These are phyloP conservation scores for Podarcis siculus DNA, from an alignment of 2,797 vertebrate species.

Conservation along the genomic window DNA sequence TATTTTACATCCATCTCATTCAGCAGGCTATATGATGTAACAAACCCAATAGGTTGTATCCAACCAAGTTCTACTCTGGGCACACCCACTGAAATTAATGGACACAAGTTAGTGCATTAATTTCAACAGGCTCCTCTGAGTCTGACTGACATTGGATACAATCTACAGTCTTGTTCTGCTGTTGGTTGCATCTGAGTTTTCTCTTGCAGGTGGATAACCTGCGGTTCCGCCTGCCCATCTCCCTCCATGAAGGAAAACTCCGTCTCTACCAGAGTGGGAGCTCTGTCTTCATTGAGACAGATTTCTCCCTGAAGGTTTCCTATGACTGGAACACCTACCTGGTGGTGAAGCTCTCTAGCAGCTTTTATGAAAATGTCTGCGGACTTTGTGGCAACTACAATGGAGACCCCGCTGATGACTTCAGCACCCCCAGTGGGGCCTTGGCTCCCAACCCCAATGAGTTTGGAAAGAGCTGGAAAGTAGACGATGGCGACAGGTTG, in stretches of 20 bases:
- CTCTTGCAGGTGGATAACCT: slow-evolving; percentile 78
- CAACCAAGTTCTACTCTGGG: no score
- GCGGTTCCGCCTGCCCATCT: slow-evolving; percentile 75
- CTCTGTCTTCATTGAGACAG: slow-evolving; percentile 68
- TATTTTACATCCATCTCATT: no score
- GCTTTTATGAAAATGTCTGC: slow-evolving; percentile 77
- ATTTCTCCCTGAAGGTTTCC: slow-evolving; percentile 80
- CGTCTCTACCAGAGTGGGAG: slow-evolving; percentile 73
- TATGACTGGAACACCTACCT: slow-evolving; percentile 82
- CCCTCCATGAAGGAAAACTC: slow-evolving; percentile 69
- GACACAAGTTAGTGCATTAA: no score
- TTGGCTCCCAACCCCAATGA: slow-evolving; percentile 55
- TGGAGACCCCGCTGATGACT: slow-evolving; percentile 73
- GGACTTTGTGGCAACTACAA: slow-evolving; percentile 89
- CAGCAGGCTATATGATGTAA: no score
- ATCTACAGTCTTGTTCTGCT: neutral
- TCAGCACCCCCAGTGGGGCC: slow-evolving; percentile 45
- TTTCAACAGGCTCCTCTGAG: no score
- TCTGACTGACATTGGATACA: no score
- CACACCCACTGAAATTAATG: no score
- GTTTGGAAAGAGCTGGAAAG: slow-evolving; percentile 82
- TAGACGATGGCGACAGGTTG: slow-evolving; percentile 62
- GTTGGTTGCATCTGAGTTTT: accelerated
- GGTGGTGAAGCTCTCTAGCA: slow-evolving; percentile 76
- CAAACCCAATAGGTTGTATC: no score